phyloP scores from a whole-genome alignment of 1,140 invertebrate species.

The Polypedilum pembai region DNA sequence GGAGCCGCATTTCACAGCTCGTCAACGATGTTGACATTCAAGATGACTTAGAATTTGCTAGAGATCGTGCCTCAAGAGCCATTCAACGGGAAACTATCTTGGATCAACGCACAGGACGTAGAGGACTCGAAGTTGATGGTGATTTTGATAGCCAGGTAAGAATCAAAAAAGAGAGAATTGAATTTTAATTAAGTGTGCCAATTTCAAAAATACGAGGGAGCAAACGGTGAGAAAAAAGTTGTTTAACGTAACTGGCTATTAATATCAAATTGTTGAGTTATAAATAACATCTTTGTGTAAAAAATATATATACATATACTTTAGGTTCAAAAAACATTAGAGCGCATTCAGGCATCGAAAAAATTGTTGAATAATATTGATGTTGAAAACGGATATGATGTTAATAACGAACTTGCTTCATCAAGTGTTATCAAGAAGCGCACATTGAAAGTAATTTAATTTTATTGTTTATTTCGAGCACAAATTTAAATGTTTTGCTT shows the following conservation, averaged over 20 bases:
- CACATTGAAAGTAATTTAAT: constrained; percentile 1
- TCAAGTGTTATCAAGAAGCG: constrained; percentile 14
- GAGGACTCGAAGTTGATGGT: neutral
- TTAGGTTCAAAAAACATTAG: constrained; percentile 20
- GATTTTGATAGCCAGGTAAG: constrained; percentile 13
- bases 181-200: too few species aligned
- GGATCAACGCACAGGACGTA: neutral
- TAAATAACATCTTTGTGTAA: too few species aligned
- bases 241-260: too few species aligned
- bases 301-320: neutral
- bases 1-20: neutral
- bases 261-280: too few species aligned
- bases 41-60: neutral
- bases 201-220: too few species aligned
- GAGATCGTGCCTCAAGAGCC: neutral
- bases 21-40: neutral
- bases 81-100: neutral
- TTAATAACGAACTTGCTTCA: neutral
- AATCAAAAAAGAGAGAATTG: too few species aligned
- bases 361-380: neutral
- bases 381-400: neutral
- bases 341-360: constrained; percentile 11
- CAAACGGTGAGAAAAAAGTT: too few species aligned
- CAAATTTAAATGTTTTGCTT: neutral
- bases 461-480: neutral